Base-by-base conservation (phyloP, 2,888 invertebrate species). In the Suillia variegata region DNA sequence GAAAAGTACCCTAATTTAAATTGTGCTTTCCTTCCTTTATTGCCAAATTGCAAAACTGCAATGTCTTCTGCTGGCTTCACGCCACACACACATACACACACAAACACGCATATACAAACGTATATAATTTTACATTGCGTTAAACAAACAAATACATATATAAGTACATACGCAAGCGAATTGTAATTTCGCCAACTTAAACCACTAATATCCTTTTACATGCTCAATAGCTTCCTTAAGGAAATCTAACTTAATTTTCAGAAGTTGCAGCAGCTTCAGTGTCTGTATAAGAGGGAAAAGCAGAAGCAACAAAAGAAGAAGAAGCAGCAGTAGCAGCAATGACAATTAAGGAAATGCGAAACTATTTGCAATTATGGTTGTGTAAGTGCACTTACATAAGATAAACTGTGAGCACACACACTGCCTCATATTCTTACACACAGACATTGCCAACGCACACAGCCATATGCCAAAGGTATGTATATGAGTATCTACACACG, bases 291-390 rank as follows among this genome's bases (percentile, higher is more conserved):
- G n/a, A n/a, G n/a, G n/a, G n/a, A n/a, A n/a, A n/a, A n/a, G n/a
- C n/a, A n/a, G n/a, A n/a, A n/a, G n/a, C n/a, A n/a, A n/a, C n/a
- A n/a, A n/a, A n/a, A n/a, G n/a, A n/a, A n/a, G n/a, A n/a, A n/a
- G n/a, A n/a, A n/a, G n/a, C n/a, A n/a, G n/a, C n/a, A n/a, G n/a
- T n/a, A n/a, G 3, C 10, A 45, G 45, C 45, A 45, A 45, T 45
- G 45, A 45, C 45, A 45, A 45, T 45, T 45, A 45, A 5, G 45
- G 45, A 45, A 45, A 45, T 45, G 45, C 18, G 45, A 45, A 45
- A 45, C 45, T 45, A 45, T 45, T 45, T 45, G 45, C 45, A 45
- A 45, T 45, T 45, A 45, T 45, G 45, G 45, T 45, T 45, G 20
- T 45, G 45, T 45, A 45, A 45, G 45, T 45, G 45, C 45, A 45